Base-by-base conservation (phyloP, 2,113 vertebrate genomes). In the Catharus fuscescens region DNA sequence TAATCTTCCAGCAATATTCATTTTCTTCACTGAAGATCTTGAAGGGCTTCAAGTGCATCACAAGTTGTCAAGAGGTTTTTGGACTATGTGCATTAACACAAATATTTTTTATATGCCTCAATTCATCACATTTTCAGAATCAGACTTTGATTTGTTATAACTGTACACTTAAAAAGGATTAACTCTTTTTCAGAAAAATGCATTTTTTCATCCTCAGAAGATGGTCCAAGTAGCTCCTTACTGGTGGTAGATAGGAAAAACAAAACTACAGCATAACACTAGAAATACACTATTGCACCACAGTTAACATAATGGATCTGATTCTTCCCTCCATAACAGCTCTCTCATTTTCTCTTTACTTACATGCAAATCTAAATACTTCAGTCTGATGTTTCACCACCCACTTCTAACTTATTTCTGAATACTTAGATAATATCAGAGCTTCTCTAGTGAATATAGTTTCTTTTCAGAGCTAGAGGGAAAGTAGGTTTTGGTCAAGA, bases 351-450 rank as follows among this genome's bases (percentile, higher is more conserved):
- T 93, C 36, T 72, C 20, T 57, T 59, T 83, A 31, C 42, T 77
- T 4, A 3, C 15, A 85, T 67, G 50, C 70, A 88, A 90, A 94
- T 66, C 83, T 80, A 74, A 89, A 87, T 81, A 69, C 24, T 95
- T 86, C 79, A 72, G 86, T 84, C 74, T 82, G 66, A 45, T 42
- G n/a, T 92, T 96, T 93, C 79, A 61, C 82, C 69, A 42, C 78
- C 95, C 84, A 95, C 78, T 84, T 70, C 45, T 26, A 77, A 32
- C 71, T 40, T 79, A 82, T 40, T 71, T 84, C 62, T 45, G 80
- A 95, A 93, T 96, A 53, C 24, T 95, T 87, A 95, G 86, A 96
- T 92, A 87, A 14, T 73, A 96, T 96, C 93, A 78, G 52, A 62
- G 28, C 66, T 76, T 91, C 32, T 93, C 36, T 61, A 82, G 40